Evolutionary conservation across 2,113 vertebrate genomes (phyloP), one percentile per base, ranked within the genome.

Genomic region (Meleagris gallopavo): DNA sequence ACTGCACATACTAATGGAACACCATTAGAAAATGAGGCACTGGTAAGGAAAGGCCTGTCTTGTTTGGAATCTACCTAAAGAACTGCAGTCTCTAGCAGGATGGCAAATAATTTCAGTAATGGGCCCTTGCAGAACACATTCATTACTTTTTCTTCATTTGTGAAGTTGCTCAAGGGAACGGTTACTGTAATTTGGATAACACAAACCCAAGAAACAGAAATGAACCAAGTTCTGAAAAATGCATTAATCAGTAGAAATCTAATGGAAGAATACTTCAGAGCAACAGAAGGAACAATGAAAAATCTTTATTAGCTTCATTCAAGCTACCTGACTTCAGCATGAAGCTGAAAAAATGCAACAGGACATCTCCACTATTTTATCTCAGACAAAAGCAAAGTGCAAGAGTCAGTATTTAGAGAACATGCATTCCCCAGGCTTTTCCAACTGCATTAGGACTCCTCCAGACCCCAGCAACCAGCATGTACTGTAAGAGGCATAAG

Each of bases 31-130:
- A 16, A 70, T 18, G 57, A 83, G 82, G 89, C 76, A 58, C 57
- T 27, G 41, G 71, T 84, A 89, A 83, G 74, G 66, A 86, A 76
- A 90, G 94, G 55, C 41, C 27, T 30, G 30, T 12, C 9, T 61
- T 40, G 76, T 55, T 86, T 91, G 66, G 45, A 94, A 55, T 74
- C 77, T 77, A 69, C 79, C 89, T 92, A 79, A 90, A 96, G 70
- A 83, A 93, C 55, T n/a, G n/a, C 17, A 38, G 30, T 41, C 92
- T 90, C 91, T 82, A 93, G 40, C 6, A 82, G 91, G 89, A 93
- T 78, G 78, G 48, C 71, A 76, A 85, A 94, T 97, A 80, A 95
- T 95, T 95, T 89, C 93, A 73, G 76, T 77, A 94, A 96, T 50
- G 52, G 85, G 74, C 57, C 54, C 40, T 91, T 70, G 50, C 75